Percentiles rank a stretch among this genome's conserved stretches.
Conservation (phyloP, 2,888 invertebrate genomes). For the Tridacna crocea region DNA sequence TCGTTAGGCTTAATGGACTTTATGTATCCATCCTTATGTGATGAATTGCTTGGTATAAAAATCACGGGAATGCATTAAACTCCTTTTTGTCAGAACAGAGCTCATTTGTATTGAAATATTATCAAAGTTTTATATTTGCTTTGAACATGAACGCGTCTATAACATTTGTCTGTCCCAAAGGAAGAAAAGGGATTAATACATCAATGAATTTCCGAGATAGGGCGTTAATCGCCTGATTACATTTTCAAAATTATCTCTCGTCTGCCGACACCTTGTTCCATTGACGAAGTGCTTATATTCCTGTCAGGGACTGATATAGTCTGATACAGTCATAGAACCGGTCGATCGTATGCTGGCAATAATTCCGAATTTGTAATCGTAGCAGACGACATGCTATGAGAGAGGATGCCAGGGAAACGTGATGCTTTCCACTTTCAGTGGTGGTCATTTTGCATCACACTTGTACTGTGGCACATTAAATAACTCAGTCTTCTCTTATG, state of each 20-base stretch:
- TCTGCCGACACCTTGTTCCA: conserved; percentile 5
- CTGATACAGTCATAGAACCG: conserved; percentile 4
- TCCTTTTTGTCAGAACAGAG: no score
- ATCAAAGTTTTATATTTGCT: no score
- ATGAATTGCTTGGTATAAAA: no score
- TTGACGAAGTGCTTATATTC: conserved; percentile 21
- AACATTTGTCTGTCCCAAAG: neutral
- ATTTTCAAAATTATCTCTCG: conserved; percentile 24
- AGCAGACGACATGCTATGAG: neutral
- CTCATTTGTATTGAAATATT: no score
- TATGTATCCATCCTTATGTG: no score
- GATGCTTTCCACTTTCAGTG: neutral
- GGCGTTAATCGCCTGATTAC: conserved; percentile 43
- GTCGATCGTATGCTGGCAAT: conserved; percentile 10
- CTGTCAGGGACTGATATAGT: conserved; percentile 1
- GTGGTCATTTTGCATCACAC: no score
- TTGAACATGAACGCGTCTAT: no score
- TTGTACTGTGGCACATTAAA: no score
- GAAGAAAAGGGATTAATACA: conserved; percentile 37
- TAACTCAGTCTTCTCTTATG: no score
- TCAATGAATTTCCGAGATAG: conserved; percentile 36
- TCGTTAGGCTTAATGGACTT: no score
- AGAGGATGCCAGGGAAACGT: neutral
- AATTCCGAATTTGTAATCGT: neutral
- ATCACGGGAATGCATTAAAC: no score